These are phyloP conservation scores for Gephyroberyx darwinii DNA, from an alignment of 2,797 vertebrate genomes.

Conservation along the genomic window DNA sequence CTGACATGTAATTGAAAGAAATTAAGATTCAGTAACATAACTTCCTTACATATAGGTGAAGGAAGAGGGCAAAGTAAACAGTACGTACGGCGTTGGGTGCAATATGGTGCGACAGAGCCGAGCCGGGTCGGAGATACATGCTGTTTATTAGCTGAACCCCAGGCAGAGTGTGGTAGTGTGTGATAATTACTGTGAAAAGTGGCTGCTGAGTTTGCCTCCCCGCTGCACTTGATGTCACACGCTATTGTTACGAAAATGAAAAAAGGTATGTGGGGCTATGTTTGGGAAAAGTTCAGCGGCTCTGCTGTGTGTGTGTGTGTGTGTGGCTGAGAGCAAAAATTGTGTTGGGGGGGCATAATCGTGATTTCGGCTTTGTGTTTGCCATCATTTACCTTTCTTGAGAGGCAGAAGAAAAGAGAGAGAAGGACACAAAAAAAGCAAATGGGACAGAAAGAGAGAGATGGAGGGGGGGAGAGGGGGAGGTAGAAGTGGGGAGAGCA, in stretches of 20 bases:
- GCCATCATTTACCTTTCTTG: slow-evolving; percentile 35
- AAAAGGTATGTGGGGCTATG: slow-evolving; percentile 61
- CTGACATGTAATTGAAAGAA: slow-evolving; percentile 49
- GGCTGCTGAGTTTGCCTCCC: slow-evolving; percentile 77
- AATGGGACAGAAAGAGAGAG: slow-evolving; percentile 45
- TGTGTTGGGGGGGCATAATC: slow-evolving; percentile 27
- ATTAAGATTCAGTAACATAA: slow-evolving; percentile 50
- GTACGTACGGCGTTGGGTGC: slow-evolving; percentile 49
- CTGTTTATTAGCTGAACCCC: slow-evolving; percentile 59
- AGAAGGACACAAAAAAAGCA: slow-evolving; percentile 57
- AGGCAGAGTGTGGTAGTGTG: slow-evolving; percentile 56
- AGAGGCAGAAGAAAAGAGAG: slow-evolving; percentile 41
- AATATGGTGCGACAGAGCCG: slow-evolving; percentile 27
- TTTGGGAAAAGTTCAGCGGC: slow-evolving; percentile 5
- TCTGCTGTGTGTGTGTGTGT: slow-evolving; percentile 31
- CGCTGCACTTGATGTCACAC: slow-evolving; percentile 72
- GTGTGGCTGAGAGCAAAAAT: slow-evolving; percentile 38
- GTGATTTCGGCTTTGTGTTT: slow-evolving; percentile 44
- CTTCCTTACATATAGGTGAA: slow-evolving; percentile 48
- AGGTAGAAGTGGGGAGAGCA: slow-evolving; percentile 31
- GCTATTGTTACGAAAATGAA: slow-evolving; percentile 60
- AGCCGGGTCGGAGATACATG: slow-evolving; percentile 62
- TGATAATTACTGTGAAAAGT: slow-evolving; percentile 83
- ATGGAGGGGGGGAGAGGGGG: slow-evolving; percentile 28
- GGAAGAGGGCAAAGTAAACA: slow-evolving; percentile 59